Percentiles rank a stretch among this genome's conserved stretches.
Conservation (phyloP, 2,888 invertebrate genomes). For the Drosophila dives region DNA sequence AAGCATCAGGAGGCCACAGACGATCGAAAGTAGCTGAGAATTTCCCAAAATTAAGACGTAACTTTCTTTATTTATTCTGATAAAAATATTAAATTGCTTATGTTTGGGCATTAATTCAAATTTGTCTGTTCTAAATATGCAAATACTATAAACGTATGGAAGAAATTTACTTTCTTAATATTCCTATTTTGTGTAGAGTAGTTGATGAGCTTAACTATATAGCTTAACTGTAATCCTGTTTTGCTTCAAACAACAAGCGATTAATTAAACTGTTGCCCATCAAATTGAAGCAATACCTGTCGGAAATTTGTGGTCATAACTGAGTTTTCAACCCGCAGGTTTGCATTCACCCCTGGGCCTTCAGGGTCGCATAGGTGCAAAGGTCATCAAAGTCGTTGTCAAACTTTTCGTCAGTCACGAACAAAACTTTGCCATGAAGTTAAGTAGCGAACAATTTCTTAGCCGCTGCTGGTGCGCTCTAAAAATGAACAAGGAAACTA, state of each 20-base stretch:
- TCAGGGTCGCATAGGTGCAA: constrained; percentile 43
- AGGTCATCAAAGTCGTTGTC: constrained; percentile 49
- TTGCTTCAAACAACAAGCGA: neutral
- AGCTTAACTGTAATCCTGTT: neutral
- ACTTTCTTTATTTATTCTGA: neutral
- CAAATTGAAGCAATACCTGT: constrained; percentile 40
- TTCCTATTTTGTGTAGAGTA: neutral
- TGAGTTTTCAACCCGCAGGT: constrained; percentile 43
- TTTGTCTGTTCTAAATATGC: neutral
- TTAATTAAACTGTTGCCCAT: constrained; percentile 40
- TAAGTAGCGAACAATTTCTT: constrained; percentile 65
- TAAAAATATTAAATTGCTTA: neutral
- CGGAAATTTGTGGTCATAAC: constrained; percentile 36
- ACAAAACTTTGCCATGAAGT: constrained; percentile 68
- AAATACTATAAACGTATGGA: neutral
- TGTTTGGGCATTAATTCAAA: neutral
- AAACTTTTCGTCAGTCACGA: constrained; percentile 55
- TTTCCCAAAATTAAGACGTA: constrained; percentile 23
- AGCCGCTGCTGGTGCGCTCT: constrained; percentile 37
- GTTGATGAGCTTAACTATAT: neutral
- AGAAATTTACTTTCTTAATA: neutral
- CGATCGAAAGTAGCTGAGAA: neutral
- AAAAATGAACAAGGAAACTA: constrained; percentile 77
- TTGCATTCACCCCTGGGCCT: constrained; percentile 44
- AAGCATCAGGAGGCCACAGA: constrained; percentile 39